Conservation (phyloP, 2,113 vertebrate species). For the Gymnorhina tibicen region DNA sequence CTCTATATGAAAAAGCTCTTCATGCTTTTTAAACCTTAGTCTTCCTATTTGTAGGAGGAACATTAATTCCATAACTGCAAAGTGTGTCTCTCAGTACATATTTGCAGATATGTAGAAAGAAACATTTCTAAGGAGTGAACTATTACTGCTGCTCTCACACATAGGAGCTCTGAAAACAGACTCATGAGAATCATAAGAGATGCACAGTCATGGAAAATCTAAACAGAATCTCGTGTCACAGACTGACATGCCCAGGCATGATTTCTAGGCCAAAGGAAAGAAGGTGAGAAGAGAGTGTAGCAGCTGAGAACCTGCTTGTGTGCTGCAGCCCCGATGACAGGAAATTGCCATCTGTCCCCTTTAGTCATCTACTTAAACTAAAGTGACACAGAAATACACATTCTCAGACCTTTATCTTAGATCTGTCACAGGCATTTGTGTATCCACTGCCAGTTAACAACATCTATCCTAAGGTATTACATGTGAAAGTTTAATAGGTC, state of each 20-base stretch:
- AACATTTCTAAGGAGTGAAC: not conserved
- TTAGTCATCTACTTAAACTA: not conserved
- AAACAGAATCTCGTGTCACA: fast-evolving
- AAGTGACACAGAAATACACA: not conserved
- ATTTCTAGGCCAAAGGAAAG: not conserved
- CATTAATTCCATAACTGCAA: not conserved
- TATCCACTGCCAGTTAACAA: not conserved
- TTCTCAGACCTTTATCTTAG: not conserved
- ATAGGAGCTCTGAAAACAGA: not conserved
- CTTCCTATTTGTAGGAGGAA: not conserved
- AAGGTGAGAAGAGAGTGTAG: not conserved
- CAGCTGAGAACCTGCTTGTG: not conserved
- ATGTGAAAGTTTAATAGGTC: not conserved
- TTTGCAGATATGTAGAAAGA: not conserved
- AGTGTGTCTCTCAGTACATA: not conserved
- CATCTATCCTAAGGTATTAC: not conserved
- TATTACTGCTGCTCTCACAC: not conserved
- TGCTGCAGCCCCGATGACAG: not conserved
- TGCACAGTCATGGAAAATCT: not conserved
- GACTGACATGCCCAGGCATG: not conserved
- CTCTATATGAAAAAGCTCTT: not conserved
- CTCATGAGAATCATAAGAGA: not conserved
- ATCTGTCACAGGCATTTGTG: not conserved
- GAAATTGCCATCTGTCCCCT: not conserved
- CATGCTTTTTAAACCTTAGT: not conserved